Evolutionary conservation across 1,140 invertebrate genomes (phyloP).

Genomic region (Solenopsis fugax): DNA sequence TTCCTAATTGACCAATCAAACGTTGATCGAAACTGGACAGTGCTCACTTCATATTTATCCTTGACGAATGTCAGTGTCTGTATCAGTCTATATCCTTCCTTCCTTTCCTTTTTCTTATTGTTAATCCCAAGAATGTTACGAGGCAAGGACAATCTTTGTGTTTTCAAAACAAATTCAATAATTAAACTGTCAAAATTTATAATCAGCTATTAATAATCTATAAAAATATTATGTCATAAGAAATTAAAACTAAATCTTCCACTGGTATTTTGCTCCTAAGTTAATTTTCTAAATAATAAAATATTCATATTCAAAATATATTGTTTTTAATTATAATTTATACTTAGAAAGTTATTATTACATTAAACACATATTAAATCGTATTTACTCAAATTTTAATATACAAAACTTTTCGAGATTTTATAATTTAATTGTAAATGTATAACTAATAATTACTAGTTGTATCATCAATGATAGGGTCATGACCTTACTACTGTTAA

Average conservation of each 20-base stretch:
- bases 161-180: background rate
- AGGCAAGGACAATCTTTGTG: too few species aligned
- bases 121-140: background rate
- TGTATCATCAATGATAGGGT: too few species aligned
- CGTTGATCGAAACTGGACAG: background rate
- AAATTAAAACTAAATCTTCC: background rate
- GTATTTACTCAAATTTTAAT: background rate
- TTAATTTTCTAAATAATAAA: background rate
- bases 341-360: background rate
- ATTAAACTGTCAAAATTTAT: background rate
- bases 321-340: background rate
- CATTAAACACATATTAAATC: background rate
- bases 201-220: background rate
- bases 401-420: too few species aligned
- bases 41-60: background rate
- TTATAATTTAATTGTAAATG: slow-evolving; percentile 18
- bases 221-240: background rate
- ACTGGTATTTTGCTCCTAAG: background rate
- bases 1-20: slow-evolving; percentile 3
- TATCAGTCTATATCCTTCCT: background rate
- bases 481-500: background rate
- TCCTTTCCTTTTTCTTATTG: background rate
- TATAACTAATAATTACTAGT: too few species aligned
- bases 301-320: background rate
- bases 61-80: background rate